phyloP scores from a whole-genome alignment of 1,140 invertebrate species.

The Zophobas atratus region DNA sequence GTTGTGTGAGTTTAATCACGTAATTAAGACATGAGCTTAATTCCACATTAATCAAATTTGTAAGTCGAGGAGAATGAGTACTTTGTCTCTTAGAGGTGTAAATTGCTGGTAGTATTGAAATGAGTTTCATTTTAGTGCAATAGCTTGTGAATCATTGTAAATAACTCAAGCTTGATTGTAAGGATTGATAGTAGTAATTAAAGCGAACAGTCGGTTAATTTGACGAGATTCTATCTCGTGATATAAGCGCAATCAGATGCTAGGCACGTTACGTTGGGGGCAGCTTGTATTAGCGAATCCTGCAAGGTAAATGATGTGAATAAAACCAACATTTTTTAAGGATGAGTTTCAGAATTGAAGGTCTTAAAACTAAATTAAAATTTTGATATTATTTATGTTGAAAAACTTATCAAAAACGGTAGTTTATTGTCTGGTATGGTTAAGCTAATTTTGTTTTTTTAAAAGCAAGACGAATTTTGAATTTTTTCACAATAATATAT shows the following conservation, averaged over 20 bases:
- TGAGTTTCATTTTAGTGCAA: conserved; percentile 14
- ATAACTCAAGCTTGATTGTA: conserved; percentile 26
- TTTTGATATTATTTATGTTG: too few relatives aligned
- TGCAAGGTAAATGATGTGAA: too few relatives aligned
- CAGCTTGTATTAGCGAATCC: conserved; percentile 9
- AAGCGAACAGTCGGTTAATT: conserved; percentile 33
- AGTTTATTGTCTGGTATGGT: too few relatives aligned
- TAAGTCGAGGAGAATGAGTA: too few relatives aligned
- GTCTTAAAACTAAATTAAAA: too few relatives aligned
- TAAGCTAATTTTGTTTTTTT: too few relatives aligned
- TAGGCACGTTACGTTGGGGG: conserved; percentile 20
- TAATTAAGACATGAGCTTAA: not conserved
- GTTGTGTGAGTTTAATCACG: not conserved
- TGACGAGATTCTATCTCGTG: conserved; percentile 18
- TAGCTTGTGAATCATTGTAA: not conserved
- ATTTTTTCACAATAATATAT: too few relatives aligned
- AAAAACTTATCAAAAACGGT: too few relatives aligned
- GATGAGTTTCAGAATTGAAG: too few relatives aligned
- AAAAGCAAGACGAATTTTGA: too few relatives aligned
- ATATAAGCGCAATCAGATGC: conserved; percentile 2
- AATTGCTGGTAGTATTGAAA: not conserved
- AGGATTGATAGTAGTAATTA: conserved; percentile 21
- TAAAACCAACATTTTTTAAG: too few relatives aligned
- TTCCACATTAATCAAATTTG: conserved; percentile 11
- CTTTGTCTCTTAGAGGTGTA: too few relatives aligned